Evolutionary conservation across 2,797 vertebrate genomes (phyloP), one percentile per base, ranked within the genome.

Genomic region (Phalloptychus januarius): DNA sequence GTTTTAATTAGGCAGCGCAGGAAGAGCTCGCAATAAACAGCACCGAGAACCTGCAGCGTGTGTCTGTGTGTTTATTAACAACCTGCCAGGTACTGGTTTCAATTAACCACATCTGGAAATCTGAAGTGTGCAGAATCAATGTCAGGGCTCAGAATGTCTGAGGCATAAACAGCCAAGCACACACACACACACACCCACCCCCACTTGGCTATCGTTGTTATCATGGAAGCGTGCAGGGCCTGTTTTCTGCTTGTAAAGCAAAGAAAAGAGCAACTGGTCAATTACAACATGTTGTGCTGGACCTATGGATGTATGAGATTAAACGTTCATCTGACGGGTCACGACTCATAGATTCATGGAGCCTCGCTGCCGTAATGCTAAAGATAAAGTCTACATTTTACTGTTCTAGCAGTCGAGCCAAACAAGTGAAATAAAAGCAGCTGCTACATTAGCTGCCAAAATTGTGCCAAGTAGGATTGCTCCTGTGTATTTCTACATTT

Each of bases 101-200:
- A 92, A 91, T 93, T 86, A 87, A 40, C 76, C 86, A 92, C 93
- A 94, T 94, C 91, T 94, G 93, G 93, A 93, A 92, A 74, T 91
- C 78, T 79, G 84, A 90, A 91, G 86, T 83, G 88, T 79, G 80
- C 86, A 90, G 78, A 94, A 93, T 93, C 84, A 79, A 92, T 93
- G 86, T 90, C 91, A 93, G 88, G 89, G 88, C 78, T 78, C 40
- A 71, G 75, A 77, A 84, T 83, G 76, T 79, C 72, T 72, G 77
- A 74, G 82, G 71, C 72, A 80, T 74, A 75, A 75, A 76, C 42
- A 73, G 52, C 13, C 44, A 80, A 65, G 58, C 74, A 81, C 72
- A 80, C 74, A 72, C 71, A 73, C 76, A 80, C 71, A 79, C 74
- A 75, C 69, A 71, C 76, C 79, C 71, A 78, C 74, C 63, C 74